Evolutionary conservation across 2,113 vertebrate genomes (phyloP), one percentile per base, ranked within the genome.

Genomic region (Otocyon megalotis): DNA sequence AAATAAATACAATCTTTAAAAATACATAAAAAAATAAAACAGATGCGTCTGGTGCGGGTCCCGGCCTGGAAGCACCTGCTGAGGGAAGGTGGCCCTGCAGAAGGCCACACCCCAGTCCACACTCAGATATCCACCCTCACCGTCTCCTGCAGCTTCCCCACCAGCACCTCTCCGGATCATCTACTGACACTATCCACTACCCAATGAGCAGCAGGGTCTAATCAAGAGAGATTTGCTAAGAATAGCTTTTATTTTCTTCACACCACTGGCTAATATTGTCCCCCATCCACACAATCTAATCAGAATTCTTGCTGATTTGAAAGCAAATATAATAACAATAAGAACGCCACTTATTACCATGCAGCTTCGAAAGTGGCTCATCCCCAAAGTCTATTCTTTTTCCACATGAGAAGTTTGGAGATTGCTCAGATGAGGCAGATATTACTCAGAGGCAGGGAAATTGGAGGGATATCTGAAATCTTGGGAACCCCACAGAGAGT

Each of bases 301-400:
- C 94, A 97, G 92, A 90, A 96, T 97, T 95, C 93, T 97, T 48
- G 71, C 87, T 97, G 96, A 97, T 97, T 96, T 97, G 95, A 97
- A 98, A 97, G 96, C 96, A 96, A 97, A 97, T 97, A 85, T 63
- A 92, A 96, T 96, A 96, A 92, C 76, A 87, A 35, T 92, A 94
- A 93, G 95, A 94, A 50, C 76, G 56, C 32, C 9, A 92, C 95
- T 94, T 94, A 96, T 96, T 97, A 97, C 74, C 92, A 97, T 90
- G 96, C 92, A 97, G 89, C 63, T 96, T 93, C 84, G 63, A 92
- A 96, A 96, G 90, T 60, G 85, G 89, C 54, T 97, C 81, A 84
- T 92, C 90, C 93, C 84, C n/a, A 96, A 95, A 62, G 76, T 95
- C 87, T 94, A 35, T 92, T 88, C 93, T 89, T 92, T 96, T 97